A percentile compares a stretch with the other conserved stretches of the same genome.
Evolutionary conservation across 30 jellyfish, hydroid and myxozoan genomes (phyloP).

Genomic region (Catostylus mosaicus): DNA sequence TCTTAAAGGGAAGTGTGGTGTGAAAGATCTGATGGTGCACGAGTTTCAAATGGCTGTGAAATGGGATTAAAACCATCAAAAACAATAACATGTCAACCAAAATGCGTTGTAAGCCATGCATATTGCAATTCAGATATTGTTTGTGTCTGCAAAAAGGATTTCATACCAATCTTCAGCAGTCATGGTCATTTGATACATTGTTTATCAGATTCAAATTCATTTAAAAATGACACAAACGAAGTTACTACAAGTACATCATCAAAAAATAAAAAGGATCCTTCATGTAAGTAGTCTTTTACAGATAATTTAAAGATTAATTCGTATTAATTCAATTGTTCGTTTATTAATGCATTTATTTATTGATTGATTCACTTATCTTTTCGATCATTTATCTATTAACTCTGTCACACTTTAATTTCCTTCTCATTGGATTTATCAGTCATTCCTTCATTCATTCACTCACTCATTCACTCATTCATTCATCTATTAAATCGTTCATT

Average conservation of each 20-base stretch:
- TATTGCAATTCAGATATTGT: conserved; percentile 30
- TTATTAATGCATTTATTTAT: no score
- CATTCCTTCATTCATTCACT: no score
- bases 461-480: no score
- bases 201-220: conserved; percentile 38
- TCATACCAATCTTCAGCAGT: conserved; percentile 50
- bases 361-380: no score
- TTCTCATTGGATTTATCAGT: no score
- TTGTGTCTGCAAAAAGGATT: conserved; percentile 49
- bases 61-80: conserved; percentile 44
- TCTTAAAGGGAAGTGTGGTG: conserved; percentile 64
- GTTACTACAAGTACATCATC: conserved; percentile 24
- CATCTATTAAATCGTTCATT: no score
- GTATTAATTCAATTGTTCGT: neutral
- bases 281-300: conserved; percentile 32
- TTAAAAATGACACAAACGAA: conserved; percentile 17
- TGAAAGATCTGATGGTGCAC: conserved; percentile 62
- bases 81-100: conserved; percentile 48
- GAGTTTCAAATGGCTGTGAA: conserved; percentile 49
- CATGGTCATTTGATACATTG: conserved; percentile 57
- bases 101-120: conserved; percentile 54
- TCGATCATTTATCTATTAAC: no score
- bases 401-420: no score
- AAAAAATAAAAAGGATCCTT: conserved; percentile 8
- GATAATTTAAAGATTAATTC: no score